Percentiles rank a stretch among this genome's conserved stretches.
Conservation (phyloP, 2,797 vertebrate genomes). For the Lagodon rhomboides region DNA sequence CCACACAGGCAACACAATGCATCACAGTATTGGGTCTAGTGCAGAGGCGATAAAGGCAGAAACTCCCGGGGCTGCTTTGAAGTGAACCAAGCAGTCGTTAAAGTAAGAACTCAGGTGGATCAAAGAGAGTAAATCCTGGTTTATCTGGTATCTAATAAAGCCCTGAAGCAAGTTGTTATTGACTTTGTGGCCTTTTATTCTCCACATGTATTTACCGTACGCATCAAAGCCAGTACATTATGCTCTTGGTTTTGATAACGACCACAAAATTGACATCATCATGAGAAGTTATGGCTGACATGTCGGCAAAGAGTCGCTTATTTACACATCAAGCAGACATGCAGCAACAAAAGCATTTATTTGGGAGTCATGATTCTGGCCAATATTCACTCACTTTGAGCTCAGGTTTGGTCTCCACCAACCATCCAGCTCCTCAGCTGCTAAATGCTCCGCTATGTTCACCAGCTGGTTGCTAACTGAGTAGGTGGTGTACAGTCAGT, state of each 20-base stretch:
- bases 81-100: background rate
- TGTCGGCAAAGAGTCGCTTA: background rate
- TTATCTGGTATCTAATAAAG: constrained; percentile 19
- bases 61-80: constrained; percentile 11
- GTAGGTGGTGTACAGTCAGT: too few relatives aligned
- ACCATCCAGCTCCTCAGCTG: background rate
- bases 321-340: too few relatives aligned
- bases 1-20: constrained; percentile 3
- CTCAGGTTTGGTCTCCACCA: background rate
- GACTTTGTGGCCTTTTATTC: background rate
- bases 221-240: background rate
- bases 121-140: constrained; percentile 3
- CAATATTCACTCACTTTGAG: background rate
- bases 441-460: background rate
- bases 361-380: background rate
- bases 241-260: background rate
- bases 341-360: too few relatives aligned
- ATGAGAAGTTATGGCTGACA: background rate
- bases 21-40: background rate
- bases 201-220: background rate
- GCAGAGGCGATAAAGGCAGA: constrained; percentile 13
- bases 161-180: background rate
- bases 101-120: background rate
- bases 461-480: background rate
- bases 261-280: too few relatives aligned